These are phyloP conservation scores for Rhimphoctona megacephalus DNA, from an alignment of 2,888 invertebrate species.

Conservation along the genomic window DNA sequence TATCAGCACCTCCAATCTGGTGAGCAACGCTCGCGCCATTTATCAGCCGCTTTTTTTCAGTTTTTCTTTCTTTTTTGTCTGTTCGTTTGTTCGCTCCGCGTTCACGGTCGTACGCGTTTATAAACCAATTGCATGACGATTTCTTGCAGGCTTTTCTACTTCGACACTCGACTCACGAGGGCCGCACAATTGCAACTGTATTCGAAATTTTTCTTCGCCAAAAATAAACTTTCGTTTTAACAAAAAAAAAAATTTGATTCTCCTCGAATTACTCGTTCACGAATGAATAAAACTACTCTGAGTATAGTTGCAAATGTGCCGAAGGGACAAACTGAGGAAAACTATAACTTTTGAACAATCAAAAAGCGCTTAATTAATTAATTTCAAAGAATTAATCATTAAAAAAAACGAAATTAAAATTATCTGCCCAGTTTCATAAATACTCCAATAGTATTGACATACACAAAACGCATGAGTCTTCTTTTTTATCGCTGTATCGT, in stretches of 20 bases:
- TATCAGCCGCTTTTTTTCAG: slow-evolving; percentile 21
- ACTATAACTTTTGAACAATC: neutral
- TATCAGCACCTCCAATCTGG: slow-evolving; percentile 5
- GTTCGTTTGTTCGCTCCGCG: slow-evolving; percentile 9
- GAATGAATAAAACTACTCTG: neutral
- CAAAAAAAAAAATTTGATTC: neutral
- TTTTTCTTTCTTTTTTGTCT: neutral
- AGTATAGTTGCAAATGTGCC: neutral
- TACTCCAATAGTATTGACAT: slow-evolving; percentile 27
- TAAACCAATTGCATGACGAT: slow-evolving; percentile 4
- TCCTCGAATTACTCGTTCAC: neutral
- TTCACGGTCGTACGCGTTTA: slow-evolving; percentile 7
- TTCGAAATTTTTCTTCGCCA: neutral
- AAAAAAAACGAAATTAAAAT: neutral
- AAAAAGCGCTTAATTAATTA: neutral
- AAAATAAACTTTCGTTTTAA: neutral
- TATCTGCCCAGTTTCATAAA: neutral
- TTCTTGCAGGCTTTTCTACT: slow-evolving; percentile 8
- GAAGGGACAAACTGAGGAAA: slow-evolving; percentile 17
- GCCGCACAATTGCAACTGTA: neutral
- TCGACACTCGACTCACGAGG: slow-evolving; percentile 13
- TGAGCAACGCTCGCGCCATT: slow-evolving; percentile 29
- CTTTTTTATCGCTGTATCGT: slow-evolving; percentile 17
- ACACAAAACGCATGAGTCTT: slow-evolving; percentile 17
- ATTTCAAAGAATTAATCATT: neutral